These are phyloP conservation scores for Euglossa dilemma DNA, from an alignment of 1,140 invertebrate species.

Conservation along the genomic window DNA sequence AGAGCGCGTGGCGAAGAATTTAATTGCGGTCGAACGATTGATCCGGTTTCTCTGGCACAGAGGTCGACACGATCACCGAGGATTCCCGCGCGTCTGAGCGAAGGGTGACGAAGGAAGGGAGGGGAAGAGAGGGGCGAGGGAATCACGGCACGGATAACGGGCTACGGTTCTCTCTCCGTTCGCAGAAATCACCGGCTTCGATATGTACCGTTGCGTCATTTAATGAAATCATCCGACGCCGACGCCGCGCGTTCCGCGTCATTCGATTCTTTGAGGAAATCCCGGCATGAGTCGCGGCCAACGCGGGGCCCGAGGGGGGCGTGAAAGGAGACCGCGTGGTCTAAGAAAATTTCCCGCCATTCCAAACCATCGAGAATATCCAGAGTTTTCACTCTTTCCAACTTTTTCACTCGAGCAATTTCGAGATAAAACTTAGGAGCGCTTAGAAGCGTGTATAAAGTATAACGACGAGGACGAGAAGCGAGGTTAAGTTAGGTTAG, in stretches of 20 bases:
- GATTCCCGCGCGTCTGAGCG: too few relatives aligned
- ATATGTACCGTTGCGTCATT: constrained; percentile 61
- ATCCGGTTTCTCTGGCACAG: neutral
- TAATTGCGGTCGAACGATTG: neutral
- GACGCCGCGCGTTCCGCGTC: neutral
- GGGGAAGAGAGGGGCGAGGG: constrained; percentile 13
- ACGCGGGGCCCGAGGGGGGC: too few relatives aligned
- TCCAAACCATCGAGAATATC: neutral
- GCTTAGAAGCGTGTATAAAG: too few relatives aligned
- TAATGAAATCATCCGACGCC: constrained; percentile 45
- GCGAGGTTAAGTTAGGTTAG: too few relatives aligned
- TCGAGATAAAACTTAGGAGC: too few relatives aligned
- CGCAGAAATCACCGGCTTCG: constrained; percentile 50
- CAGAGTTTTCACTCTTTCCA: neutral
- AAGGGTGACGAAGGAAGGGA: neutral
- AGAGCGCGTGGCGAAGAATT: neutral
- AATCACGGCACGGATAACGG: constrained; percentile 56
- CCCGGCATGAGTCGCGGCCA: neutral
- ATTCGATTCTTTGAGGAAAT: constrained; percentile 29
- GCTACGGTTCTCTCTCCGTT: constrained; percentile 58
- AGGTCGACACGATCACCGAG: neutral
- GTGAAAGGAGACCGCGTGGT: too few relatives aligned
- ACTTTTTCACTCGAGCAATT: neutral
- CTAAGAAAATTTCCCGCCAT: neutral
- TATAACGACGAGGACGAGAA: too few relatives aligned